These are phyloP conservation scores for Apis laboriosa DNA, from an alignment of 1,140 invertebrate species.

Conservation along the genomic window DNA sequence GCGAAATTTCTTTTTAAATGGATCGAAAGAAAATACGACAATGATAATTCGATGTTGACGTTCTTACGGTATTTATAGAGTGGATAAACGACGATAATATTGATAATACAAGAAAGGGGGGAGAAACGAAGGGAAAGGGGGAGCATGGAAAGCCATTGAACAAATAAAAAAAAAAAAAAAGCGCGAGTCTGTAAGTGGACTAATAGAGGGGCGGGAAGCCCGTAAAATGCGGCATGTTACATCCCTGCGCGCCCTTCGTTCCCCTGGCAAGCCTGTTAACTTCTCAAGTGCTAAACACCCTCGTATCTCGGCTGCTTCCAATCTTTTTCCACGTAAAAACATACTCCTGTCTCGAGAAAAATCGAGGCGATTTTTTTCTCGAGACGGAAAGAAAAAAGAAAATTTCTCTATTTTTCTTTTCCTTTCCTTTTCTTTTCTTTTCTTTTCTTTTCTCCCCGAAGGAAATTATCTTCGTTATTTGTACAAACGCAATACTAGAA, in stretches of 20 bases:
- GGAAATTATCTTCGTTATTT: no score
- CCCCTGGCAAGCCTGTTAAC: conserved; percentile 23
- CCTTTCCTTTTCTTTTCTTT: background rate
- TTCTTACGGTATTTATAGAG: background rate
- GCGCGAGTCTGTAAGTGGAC: conserved; percentile 72
- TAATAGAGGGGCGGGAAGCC: conserved; percentile 77
- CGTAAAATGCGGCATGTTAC: conserved; percentile 69
- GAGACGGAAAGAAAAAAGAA: background rate
- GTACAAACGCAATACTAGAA: background rate
- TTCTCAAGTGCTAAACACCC: conserved; percentile 38
- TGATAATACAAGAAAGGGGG: background rate
- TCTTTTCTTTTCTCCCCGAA: background rate
- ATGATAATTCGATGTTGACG: no score
- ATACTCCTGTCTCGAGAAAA: background rate
- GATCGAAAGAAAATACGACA: no score
- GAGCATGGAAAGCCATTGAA: conserved; percentile 14
- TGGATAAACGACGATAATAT: background rate
- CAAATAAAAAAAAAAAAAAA: conserved; percentile 14
- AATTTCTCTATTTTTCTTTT: no score
- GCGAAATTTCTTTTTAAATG: no score
- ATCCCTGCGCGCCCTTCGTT: conserved; percentile 42
- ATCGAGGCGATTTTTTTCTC: background rate
- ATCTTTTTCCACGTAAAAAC: conserved; percentile 10
- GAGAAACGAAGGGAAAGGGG: background rate
- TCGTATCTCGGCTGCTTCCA: conserved; percentile 20